Conservation (phyloP, 2,797 vertebrate genomes). For the Graptemys geographica region DNA sequence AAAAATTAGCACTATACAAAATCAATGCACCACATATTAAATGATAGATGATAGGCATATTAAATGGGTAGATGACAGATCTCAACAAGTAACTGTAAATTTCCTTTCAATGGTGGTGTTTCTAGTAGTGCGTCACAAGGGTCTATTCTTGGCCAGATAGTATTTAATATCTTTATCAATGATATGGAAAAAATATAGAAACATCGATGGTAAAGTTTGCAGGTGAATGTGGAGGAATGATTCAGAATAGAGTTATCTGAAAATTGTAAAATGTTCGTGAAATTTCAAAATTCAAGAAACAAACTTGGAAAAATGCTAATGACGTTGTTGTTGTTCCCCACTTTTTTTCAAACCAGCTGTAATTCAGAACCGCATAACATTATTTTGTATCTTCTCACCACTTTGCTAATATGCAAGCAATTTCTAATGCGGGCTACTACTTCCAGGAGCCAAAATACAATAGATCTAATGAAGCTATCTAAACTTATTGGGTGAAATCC, state of each 20-base stretch:
- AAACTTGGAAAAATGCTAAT: no score
- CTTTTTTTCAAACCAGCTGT: no score
- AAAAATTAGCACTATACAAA: not conserved
- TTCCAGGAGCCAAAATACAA: no score
- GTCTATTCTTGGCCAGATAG: not conserved
- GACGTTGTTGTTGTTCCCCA: no score
- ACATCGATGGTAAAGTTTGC: not conserved
- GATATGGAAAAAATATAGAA: not conserved
- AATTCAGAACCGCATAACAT: no score
- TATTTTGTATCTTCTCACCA: no score
- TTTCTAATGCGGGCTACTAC: no score
- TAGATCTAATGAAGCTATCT: no score
- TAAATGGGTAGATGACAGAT: no score
- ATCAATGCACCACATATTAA: not conserved
- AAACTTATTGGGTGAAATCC: no score
- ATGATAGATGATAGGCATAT: not conserved
- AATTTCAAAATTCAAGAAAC: no score
- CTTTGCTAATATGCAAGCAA: no score
- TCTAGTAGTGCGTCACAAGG: not conserved
- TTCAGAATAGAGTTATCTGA: not conserved
- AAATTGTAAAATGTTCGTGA: not conserved
- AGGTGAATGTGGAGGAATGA: not conserved
- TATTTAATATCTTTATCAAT: not conserved
- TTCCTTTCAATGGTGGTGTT: not conserved
- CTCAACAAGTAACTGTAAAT: not conserved